Evolutionary conservation across 2,113 vertebrate genomes (phyloP), one percentile per base, ranked within the genome.

Genomic region (Oryzias celebensis): DNA sequence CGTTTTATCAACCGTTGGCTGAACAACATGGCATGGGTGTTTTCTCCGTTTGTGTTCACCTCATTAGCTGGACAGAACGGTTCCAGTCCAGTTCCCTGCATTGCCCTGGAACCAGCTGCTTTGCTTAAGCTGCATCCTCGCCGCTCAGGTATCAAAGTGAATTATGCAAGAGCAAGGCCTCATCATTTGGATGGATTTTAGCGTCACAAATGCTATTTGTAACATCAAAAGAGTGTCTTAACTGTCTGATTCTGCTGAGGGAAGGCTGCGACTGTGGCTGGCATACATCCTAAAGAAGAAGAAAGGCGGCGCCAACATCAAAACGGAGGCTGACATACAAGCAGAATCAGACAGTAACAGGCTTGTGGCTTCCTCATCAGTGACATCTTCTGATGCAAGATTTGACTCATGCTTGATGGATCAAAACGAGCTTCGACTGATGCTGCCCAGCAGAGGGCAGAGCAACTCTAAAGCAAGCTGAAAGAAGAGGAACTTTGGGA

Each of bases 141-240:
- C 69, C 62, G 55, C 52, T 14, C 41, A 61, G 36, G 31, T 64
- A 65, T 75, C 77, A 75, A 72, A 77, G 68, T 62, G 60, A 56
- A 64, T 72, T 67, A 57, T 75, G 61, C 24, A 70, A 43, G 31
- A 58, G 62, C 45, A 59, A 62, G 71, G 17, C 52, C 63, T 71
- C 52, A 62, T 82, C 65, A 65, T 50, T 70, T 62, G 45, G 70
- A 72, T 18, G 62, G 64, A 67, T 54, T 58, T 23, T 28, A 43
- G 47, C 41, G 20, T 73, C 65, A 56, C 56, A 76, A 70, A 69
- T 55, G 50, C 62, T 73, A 75, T 80, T 82, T 75, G 71, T 70
- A 55, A 60, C 52, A 73, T 80, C 67, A 85, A 70, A 79, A 72
- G 77, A 64, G 75, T 12, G 46, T 72, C 44, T 64, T 52, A 77